phyloP scores from a whole-genome alignment of 2,888 invertebrate species.

The Metalampra italica region DNA sequence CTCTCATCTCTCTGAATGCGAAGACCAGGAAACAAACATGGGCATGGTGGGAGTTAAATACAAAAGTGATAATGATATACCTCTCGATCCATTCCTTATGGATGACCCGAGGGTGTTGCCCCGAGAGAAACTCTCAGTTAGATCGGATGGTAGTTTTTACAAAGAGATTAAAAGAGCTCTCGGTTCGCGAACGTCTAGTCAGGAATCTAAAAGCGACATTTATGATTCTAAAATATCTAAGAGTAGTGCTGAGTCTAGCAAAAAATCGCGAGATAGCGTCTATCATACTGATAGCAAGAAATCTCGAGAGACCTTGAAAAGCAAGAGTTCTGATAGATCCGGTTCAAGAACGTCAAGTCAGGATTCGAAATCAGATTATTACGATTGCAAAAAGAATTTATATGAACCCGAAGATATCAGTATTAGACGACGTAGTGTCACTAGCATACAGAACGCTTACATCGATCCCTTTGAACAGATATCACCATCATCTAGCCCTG shows the following conservation, averaged over 20 bases:
- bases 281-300: constrained; percentile 83
- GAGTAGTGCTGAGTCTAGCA: constrained; percentile 81
- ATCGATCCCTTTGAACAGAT: constrained; percentile 65
- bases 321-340: constrained; percentile 80
- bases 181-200: constrained; percentile 82
- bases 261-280: constrained; percentile 81
- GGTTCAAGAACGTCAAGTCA: constrained; percentile 83
- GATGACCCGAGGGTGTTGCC: constrained; percentile 88
- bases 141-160: constrained; percentile 86
- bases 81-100: constrained; percentile 86
- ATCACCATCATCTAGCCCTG: constrained; percentile 83
- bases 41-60: constrained; percentile 80
- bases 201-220: constrained; percentile 84
- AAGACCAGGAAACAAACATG: constrained; percentile 75
- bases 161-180: constrained; percentile 82
- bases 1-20: constrained; percentile 71
- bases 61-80: constrained; percentile 83
- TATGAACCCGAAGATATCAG: constrained; percentile 60
- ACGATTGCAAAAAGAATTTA: constrained; percentile 79
- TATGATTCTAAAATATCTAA: constrained; percentile 82
- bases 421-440: constrained; percentile 49
- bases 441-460: constrained; percentile 60
- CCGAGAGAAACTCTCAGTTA: constrained; percentile 83
- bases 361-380: constrained; percentile 85
- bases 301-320: constrained; percentile 80